Evolutionary conservation across 1,140 invertebrate genomes (phyloP), one percentile per base, ranked within the genome.

Genomic region (Penaeus japonicus): DNA sequence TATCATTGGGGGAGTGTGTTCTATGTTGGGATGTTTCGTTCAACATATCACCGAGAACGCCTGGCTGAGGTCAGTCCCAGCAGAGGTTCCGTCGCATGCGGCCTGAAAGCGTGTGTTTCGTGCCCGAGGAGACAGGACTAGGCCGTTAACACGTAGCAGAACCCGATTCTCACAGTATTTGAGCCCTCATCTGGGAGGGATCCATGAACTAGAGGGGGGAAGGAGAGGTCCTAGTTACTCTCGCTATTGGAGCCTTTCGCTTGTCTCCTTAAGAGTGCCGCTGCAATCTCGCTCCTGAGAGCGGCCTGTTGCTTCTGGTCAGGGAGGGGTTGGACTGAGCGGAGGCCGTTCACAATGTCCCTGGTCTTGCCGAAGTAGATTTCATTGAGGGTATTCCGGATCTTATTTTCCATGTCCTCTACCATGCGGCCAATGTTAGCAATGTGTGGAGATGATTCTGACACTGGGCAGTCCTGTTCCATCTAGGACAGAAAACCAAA

Each of bases 401-500:
- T 99, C 95, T 99, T 99, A 93, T 99, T 99, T 92, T 99, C 99
- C 98, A 99, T 99, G 91, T 99, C 99, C 93, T 99, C 96, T 0
- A 98, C 97, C 96, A 97, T 96, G 89, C 96, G 95, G 22, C 99
- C 99, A 92, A 99, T 99, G 92, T 99, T 99, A 35, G 96, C 98
- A 92, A 99, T 99, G 92, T 99, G 99, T 15, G 98, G 97, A 81
- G 96, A 97, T 1, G 96, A 95, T 92, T 99, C 98, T 91, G 95
- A 97, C 17, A 99, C 96, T 81, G 95, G 93, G 15, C 95, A 95
- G 92, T 99, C 98, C 92, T 96, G 96, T 93, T 99, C 98, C 57
- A 96, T 95, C 97, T 98, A 92, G 7, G 92, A 93, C 77, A 30
- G 27, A 82, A 70, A 89, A 24, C 18, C 32, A 12, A 1, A 70